Conservation (phyloP, 2,888 invertebrate genomes). For the Diplolepis rosae region DNA sequence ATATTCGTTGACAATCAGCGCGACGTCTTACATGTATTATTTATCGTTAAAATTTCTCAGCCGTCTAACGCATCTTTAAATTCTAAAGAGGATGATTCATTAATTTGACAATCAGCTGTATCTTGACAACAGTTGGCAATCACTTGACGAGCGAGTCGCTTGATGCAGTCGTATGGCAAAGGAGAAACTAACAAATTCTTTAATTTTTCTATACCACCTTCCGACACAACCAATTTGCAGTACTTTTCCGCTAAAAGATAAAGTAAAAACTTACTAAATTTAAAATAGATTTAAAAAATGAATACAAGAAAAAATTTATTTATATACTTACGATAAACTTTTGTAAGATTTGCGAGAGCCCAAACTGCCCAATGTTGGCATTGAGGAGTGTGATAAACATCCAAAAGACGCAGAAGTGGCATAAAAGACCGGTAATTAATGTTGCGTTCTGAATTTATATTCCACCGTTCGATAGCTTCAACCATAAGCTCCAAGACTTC, state of each 20-base stretch:
- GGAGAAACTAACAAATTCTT: slow-evolving; percentile 79
- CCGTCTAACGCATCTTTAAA: neutral
- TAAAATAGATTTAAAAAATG: neutral
- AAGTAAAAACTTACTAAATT: slow-evolving; percentile 12
- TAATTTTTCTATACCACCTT: slow-evolving; percentile 87
- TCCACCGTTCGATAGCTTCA: slow-evolving; percentile 90
- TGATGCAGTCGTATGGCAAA: slow-evolving; percentile 80
- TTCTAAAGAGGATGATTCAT: neutral
- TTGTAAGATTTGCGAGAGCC: slow-evolving; percentile 97
- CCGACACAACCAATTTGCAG: slow-evolving; percentile 89
- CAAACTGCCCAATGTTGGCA: slow-evolving; percentile 98
- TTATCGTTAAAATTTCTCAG: neutral
- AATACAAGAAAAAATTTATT: neutral
- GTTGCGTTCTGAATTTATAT: slow-evolving; percentile 89
- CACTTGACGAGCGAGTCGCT: slow-evolving; percentile 81
- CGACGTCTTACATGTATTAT: neutral
- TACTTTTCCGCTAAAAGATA: slow-evolving; percentile 89
- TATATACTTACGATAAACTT: slow-evolving; percentile 87
- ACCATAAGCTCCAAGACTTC: slow-evolving; percentile 86
- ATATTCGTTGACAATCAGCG: neutral
- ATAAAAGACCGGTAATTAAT: slow-evolving; percentile 98
- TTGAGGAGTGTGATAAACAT: slow-evolving; percentile 89
- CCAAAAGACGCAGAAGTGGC: slow-evolving; percentile 90
- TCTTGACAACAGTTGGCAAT: slow-evolving; percentile 78
- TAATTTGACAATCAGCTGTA: neutral